These are phyloP conservation scores for Caenorhabditis sinica DNA, from an alignment of 2,888 invertebrate genomes.

Conservation along the genomic window DNA sequence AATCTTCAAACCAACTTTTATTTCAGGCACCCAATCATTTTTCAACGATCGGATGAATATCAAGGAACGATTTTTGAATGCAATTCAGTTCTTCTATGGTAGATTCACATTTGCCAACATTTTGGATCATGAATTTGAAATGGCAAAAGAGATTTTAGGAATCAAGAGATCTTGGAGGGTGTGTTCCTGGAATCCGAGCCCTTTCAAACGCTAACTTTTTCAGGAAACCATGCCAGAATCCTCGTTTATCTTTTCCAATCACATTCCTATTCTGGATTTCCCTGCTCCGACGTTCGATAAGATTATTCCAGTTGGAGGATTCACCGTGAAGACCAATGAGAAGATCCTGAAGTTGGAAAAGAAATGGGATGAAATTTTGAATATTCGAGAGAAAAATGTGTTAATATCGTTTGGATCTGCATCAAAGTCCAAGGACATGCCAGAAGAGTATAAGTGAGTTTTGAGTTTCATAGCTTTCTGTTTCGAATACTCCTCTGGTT, in stretches of 20 bases:
- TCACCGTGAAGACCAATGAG: constrained; percentile 42
- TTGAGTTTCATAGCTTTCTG: too few relatives aligned
- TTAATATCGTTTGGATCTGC: constrained; percentile 64
- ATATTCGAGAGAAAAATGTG: constrained; percentile 47
- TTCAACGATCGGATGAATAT: constrained; percentile 38
- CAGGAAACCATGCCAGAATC: constrained; percentile 52
- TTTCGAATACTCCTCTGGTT: too few relatives aligned
- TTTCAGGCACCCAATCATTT: constrained; percentile 30
- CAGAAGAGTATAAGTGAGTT: constrained; percentile 53
- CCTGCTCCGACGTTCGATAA: constrained; percentile 54
- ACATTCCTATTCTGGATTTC: constrained; percentile 48
- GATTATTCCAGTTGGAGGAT: constrained; percentile 62
- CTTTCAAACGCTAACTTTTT: not conserved
- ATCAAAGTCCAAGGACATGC: constrained; percentile 55
- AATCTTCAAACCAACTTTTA: too few relatives aligned
- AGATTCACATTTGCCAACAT: constrained; percentile 37
- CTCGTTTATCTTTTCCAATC: constrained; percentile 44
- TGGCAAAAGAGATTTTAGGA: constrained; percentile 35
- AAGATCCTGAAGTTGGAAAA: constrained; percentile 31
- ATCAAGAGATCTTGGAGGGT: constrained; percentile 44
- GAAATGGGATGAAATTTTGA: constrained; percentile 56
- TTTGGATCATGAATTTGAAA: constrained; percentile 38
- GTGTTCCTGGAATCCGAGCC: not conserved
- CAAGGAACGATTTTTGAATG: constrained; percentile 45
- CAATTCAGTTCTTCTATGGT: constrained; percentile 19